Evolutionary conservation across 2,888 invertebrate genomes (phyloP), one percentile per base, ranked within the genome.

Genomic region (Lycophotia porphyrea): DNA sequence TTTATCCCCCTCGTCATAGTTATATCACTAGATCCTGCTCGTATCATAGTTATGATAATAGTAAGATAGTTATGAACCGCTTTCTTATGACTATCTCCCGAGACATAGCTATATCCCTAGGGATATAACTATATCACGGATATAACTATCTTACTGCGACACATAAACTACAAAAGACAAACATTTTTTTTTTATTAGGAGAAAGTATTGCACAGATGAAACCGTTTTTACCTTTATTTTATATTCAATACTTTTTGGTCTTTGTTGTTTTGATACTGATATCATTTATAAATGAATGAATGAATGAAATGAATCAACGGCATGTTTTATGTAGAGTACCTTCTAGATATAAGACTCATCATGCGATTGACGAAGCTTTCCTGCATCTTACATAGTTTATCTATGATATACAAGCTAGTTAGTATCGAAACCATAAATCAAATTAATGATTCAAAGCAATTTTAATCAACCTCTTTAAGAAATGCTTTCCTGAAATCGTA

Each of bases 381-480:
- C 61, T 80, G 47, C 34, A 63, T 61, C 61, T 39, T 27, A 9
- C 61, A 42, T 31, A 24, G 42, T 42, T 61, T 61, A 68, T 63
- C 31, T 27, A 1, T 55, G 47, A n/a, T 52, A 39, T 27, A 63
- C 11, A 52, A 47, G n/a, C 31, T 2, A 44, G 58, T 55, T 66
- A 55, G 18, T 47, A 44, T 36, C 39, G 24, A 66, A 47, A 61
- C 60, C 36, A 60, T 24, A 49, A 76, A 81, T 31, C 49, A 42
- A 76, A 81, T 80, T 36, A 67, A 61, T n/a, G 34, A 70, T 36
- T 13, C 61, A 80, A 80, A 71, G 39, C n/a, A 58, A 3, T 58
- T 52, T 52, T 58, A 76, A 81, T 81, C 24, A 63, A 76, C 18
- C 18, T 76, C n/a, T 69, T 68, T 36, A 64, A 24, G 44, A n/a